Evolutionary conservation across 2,113 vertebrate species (phyloP), one percentile per base, ranked within the genome.

Genomic region (Labeo rohita): DNA sequence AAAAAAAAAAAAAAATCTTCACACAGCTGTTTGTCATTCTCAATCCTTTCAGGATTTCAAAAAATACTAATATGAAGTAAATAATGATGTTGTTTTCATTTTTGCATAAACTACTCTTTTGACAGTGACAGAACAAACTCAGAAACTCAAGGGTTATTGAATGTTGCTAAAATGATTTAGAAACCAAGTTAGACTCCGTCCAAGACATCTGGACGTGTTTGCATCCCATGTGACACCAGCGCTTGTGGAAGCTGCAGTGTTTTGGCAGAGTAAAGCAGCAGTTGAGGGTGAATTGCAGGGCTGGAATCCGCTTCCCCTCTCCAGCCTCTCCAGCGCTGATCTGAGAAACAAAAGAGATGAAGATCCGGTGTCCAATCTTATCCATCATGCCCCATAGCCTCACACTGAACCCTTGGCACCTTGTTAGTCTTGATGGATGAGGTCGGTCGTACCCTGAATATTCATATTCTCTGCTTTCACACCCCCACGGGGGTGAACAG

Each of bases 201-300:
- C 68, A 78, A 54, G 82, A 86, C 59, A 81, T 61, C 76, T 68
- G 85, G 70, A 85, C 50, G 61, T 74, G 77, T 80, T 77, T 82
- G 61, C 59, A 16, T 70, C 54, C 59, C 18, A 82, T 65, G 56
- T 85, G 72, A 88, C 39, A 23, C 6, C 74, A 88, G 8, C 5
- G 18, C 56, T 49, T 23, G 18, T 75, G 74, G 9, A 82, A 70
- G 87, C 34, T 82, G 70, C 45, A 74, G 76, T 85, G 85, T 28
- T 65, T 47, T 39, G 47, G 36, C 65, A 78, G 39, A 66, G 21
- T 36, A 18, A 86, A 70, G 9, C 80, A 83, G 50, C 16, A 28
- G 70, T 72, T 68, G 36, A 47, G 59, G 74, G 65, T 50, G 74
- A 76, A 76, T 15, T 49, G 72, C 43, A 47, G 16, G 50, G 50